Base-by-base conservation (phyloP, 2,888 invertebrate species). In the Lucinisca nassula region DNA sequence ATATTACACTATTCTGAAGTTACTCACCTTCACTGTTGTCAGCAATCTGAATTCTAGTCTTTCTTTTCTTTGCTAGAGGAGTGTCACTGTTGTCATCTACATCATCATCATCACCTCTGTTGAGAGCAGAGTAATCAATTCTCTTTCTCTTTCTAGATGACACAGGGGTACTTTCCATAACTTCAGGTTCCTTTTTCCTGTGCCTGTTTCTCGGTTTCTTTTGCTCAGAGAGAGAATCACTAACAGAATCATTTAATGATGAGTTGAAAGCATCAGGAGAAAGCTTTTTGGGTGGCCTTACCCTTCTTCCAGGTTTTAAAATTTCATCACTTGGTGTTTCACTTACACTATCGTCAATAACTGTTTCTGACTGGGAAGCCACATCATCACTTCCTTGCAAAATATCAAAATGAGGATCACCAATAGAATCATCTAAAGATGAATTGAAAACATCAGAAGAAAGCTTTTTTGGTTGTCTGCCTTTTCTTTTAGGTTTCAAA, bases 41-140 rank as follows among this genome's bases (percentile, higher is more conserved):
- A 24, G 1, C n/a, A 21, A 21, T 27, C 8, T 58, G 10, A 4
- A 3, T 17, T 51, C 21, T 51, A 14, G 10, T 51, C 51, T 21
- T 51, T 21, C 51, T 21, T 51, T 51, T 51, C 21, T 10, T 21
- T 21, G 21, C 21, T 51, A n/a, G 51, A 51, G 49, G n/a, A n/a
- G 49, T 30, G 24, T 32, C 40, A 51, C 12, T 35, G 35, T 49
- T 51, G 0, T 38, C 55, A 21, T 51, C 61, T n/a, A 12, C 6
- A 3, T n/a, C 17, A 4, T 4, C 61, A 24, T 61, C 30, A 8
- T 24, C 61, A 30, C 1, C 30, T 4, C 67, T 49, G 67, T 51
- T 49, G 12, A 82, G n/a, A 6, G 75, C 82, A n/a, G 76, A 74
- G 76, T 82, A 82, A 77, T 79, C 76, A n/a, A 82, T 17, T 27